Conservation (phyloP, 2,797 vertebrate genomes). For the Hybognathus amarus region DNA sequence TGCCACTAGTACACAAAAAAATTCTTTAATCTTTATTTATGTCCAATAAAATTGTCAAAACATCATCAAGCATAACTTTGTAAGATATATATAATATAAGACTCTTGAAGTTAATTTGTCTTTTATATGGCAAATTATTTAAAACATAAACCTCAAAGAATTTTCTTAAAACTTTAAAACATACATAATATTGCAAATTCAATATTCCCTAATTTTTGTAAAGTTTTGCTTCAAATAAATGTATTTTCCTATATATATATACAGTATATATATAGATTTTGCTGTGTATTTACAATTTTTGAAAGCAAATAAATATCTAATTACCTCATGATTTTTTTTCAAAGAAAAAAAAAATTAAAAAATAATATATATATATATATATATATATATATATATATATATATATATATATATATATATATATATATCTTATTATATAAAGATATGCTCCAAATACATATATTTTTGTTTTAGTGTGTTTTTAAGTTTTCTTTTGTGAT, state of each 20-base stretch:
- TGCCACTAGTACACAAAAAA: background rate
- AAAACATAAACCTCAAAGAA: background rate
- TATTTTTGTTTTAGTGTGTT: background rate
- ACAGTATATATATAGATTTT: background rate
- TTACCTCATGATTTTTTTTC: background rate
- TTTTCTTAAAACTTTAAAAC: background rate
- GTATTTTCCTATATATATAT: background rate
- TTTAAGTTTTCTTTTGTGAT: background rate
- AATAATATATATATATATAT: background rate
- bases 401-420: background rate
- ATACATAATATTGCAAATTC: background rate
- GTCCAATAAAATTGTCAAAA: background rate
- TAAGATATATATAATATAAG: background rate
- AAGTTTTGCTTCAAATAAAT: background rate
- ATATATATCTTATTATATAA: background rate
- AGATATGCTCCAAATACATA: background rate
- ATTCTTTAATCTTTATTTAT: background rate
- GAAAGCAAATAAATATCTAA: background rate
- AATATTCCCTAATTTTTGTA: background rate
- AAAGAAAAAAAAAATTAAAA: no score
- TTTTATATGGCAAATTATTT: background rate
- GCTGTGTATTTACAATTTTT: no score
- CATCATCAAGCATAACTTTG: background rate
- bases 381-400: background rate
- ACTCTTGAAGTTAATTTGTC: background rate